Percentiles rank a stretch among this genome's conserved stretches.
These are phyloP conservation scores for Atta texana DNA, from an alignment of 1,140 invertebrate genomes.

Conservation along the genomic window DNA sequence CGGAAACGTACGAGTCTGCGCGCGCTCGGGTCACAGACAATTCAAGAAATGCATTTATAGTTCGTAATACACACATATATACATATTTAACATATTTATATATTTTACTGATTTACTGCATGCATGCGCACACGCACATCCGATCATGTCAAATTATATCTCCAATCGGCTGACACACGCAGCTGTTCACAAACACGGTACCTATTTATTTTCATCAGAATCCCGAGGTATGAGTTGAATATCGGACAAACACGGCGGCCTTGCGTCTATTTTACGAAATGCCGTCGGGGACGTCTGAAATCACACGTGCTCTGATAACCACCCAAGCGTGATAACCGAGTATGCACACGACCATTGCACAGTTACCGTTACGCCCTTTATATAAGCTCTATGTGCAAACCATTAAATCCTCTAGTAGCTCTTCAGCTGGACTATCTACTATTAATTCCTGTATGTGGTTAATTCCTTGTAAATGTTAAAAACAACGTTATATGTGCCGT, in stretches of 20 bases:
- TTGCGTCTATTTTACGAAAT: slow-evolving; percentile 34
- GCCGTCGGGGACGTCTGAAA: slow-evolving; percentile 9
- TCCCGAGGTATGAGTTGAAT: slow-evolving; percentile 2
- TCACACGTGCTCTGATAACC: slow-evolving; percentile 20
- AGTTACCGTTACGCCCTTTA: slow-evolving; percentile 2
- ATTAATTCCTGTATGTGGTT: slow-evolving; percentile 31
- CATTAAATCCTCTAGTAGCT: neutral
- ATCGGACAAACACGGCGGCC: neutral
- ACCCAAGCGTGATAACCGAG: slow-evolving; percentile 16
- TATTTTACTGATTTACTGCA: neutral
- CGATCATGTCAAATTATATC: slow-evolving; percentile 19
- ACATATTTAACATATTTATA: neutral
- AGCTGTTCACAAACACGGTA: neutral
- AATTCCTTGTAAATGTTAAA: slow-evolving; percentile 38
- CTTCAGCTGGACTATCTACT: neutral
- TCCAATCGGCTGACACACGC: neutral
- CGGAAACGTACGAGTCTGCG: slow-evolving; percentile 29
- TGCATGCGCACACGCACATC: neutral
- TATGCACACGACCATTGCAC: neutral
- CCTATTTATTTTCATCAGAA: slow-evolving; percentile 13
- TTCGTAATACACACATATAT: slow-evolving; percentile 18
- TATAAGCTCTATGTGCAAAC: neutral
- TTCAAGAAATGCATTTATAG: slow-evolving; percentile 69
- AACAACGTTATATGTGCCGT: neutral
- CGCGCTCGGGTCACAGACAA: slow-evolving; percentile 23